Base-by-base conservation (phyloP, 2,797 vertebrate species). In the Alcedo atthis region DNA sequence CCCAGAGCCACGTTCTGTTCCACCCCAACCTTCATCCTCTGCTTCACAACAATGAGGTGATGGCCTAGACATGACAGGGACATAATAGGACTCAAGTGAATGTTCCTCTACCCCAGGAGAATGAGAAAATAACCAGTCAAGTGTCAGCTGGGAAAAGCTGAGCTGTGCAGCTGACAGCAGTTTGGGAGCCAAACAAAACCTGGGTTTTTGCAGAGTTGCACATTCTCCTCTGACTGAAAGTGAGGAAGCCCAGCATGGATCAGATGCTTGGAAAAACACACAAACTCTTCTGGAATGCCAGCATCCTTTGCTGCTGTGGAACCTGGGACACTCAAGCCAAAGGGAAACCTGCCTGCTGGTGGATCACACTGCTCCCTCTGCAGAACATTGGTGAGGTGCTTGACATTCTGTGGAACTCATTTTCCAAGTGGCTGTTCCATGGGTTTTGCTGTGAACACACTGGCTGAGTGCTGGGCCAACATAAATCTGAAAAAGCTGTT, bases 381-480 rank as follows among this genome's bases (percentile, higher is more conserved):
- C 33, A 90, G 83, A 94, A 85, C 66, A 71, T 4, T 73, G 95
- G 14, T 85, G 92, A 88, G 85, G 90, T 89, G 90, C 87, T 91
- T 90, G 21, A 8, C 82, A 93, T 68, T 87, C 62, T 64, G 62
- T 49, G 73, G 64, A 85, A 94, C 14, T 93, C 58, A 96, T 94
- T 97, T 97, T 97, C 95, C 96, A 96, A 96, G 79, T 86, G 95
- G 92, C 68, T 32, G 48, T 89, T 95, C 87, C 92, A 92, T 30
- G 73, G 61, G 71, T 83, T 92, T 91, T 81, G 81, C 90, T 95
- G 69, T 81, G 94, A 86, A 86, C 76, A 70, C 43, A 89, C 63
- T 67, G 25, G 54, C 58, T 57, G 87, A 90, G 63, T 90, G 64
- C 70, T 45, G 71, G 86, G 92, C 92, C 94, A 97, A 96, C 68